Conservation (phyloP, 2,113 vertebrate genomes). For the Hippocampus barbouri region DNA sequence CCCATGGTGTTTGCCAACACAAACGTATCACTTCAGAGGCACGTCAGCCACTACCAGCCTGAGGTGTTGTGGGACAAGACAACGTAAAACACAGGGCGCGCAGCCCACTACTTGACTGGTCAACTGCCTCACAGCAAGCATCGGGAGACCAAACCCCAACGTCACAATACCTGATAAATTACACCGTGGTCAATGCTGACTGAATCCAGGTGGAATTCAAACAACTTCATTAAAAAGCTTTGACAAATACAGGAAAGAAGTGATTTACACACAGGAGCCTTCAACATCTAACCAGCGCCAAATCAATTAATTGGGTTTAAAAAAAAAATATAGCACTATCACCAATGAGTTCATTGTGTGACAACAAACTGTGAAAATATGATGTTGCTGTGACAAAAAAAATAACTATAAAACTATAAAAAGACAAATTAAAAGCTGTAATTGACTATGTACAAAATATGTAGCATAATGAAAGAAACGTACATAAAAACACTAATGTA, state of each 20-base stretch:
- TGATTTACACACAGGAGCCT: background rate
- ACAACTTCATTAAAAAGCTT: slow-evolving; percentile 38
- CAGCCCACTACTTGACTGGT: slow-evolving; percentile 23
- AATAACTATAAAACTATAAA: background rate
- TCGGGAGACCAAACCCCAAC: slow-evolving; percentile 18
- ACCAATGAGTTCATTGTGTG: background rate
- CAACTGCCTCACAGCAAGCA: slow-evolving; percentile 32
- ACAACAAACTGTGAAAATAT: background rate
- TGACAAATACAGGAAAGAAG: slow-evolving; percentile 13
- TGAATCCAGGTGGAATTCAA: slow-evolving; percentile 35
- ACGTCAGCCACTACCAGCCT: slow-evolving; percentile 4
- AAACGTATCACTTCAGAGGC: slow-evolving; percentile 9
- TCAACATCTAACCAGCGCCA: background rate
- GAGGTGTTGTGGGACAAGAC: slow-evolving; percentile 7
- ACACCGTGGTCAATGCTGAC: slow-evolving; percentile 28
- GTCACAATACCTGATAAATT: slow-evolving; percentile 51
- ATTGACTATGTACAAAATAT: background rate
- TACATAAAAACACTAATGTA: too few species aligned
- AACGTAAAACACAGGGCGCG: slow-evolving; percentile 41
- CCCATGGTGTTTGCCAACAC: slow-evolving; percentile 31
- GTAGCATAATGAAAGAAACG: background rate
- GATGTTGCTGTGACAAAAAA: background rate
- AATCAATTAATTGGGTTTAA: background rate
- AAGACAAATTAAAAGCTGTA: background rate
- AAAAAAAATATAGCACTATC: background rate